Percentiles rank a stretch among this genome's conserved stretches.
Evolutionary conservation across 2,888 invertebrate species (phyloP).

Genomic region (Noctua janthe): DNA sequence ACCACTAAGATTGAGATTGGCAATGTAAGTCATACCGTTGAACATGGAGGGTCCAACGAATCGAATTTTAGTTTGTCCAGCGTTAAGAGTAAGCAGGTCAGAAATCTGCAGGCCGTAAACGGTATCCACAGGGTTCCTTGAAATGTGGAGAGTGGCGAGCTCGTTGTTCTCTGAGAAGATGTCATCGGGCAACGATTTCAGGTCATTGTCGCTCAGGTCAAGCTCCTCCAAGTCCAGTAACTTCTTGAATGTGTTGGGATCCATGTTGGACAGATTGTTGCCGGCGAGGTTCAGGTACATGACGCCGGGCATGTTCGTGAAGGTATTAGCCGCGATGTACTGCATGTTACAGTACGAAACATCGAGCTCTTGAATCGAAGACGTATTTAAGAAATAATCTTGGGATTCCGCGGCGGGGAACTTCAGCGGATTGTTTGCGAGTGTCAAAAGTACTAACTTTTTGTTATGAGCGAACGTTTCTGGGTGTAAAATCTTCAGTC

Average conservation of each 20-base stretch:
- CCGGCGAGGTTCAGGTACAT: constrained; percentile 92
- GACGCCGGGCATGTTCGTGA: constrained; percentile 92
- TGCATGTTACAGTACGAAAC: constrained; percentile 93
- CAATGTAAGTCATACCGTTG: constrained; percentile 91
- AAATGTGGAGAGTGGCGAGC: constrained; percentile 92
- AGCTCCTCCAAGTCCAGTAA: constrained; percentile 93
- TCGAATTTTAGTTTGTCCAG: constrained; percentile 92
- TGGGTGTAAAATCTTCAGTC: constrained; percentile 92
- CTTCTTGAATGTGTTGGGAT: constrained; percentile 91
- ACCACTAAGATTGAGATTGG: constrained; percentile 92
- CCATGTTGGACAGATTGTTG: constrained; percentile 92
- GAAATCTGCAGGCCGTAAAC: constrained; percentile 91
- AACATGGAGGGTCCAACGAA: constrained; percentile 92
- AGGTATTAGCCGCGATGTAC: constrained; percentile 91
- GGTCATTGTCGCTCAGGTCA: constrained; percentile 93
- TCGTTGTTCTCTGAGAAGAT: constrained; percentile 92
- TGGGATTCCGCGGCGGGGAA: constrained; percentile 83
- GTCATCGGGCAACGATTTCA: constrained; percentile 91
- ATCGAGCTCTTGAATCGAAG: constrained; percentile 93
- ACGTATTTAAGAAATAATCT: constrained; percentile 90
- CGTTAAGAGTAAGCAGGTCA: constrained; percentile 92
- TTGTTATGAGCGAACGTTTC: constrained; percentile 93
- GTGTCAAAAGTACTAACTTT: constrained; percentile 92
- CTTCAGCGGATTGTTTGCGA: constrained; percentile 92
- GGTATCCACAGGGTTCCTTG: constrained; percentile 92